Conservation (phyloP, 2,888 invertebrate species). For the Orchestes rusci region DNA sequence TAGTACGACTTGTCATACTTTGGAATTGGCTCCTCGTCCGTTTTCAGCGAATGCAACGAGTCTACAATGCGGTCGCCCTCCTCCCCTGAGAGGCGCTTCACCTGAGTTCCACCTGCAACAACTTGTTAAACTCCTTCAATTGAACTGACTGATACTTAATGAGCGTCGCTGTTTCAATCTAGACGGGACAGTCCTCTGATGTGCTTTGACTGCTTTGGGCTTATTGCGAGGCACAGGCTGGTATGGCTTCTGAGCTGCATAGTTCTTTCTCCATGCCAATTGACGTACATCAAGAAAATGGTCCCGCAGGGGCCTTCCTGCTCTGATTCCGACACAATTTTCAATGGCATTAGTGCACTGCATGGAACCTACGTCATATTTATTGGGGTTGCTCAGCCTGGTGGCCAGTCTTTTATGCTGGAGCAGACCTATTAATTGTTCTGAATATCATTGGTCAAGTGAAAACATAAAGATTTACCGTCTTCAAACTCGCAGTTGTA, state of each 20-base stretch:
- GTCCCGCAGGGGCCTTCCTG: slow-evolving; percentile 41
- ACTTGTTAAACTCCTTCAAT: no score
- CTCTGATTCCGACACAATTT: slow-evolving; percentile 39
- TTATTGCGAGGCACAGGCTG: slow-evolving; percentile 30
- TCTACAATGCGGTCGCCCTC: slow-evolving; percentile 28
- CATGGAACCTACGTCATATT: slow-evolving; percentile 42
- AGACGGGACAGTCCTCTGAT: not conserved
- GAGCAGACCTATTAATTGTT: slow-evolving; percentile 30
- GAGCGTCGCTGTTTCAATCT: slow-evolving; percentile 34
- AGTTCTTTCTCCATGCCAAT: slow-evolving; percentile 39
- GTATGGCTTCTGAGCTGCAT: slow-evolving; percentile 34
- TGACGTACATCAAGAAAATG: slow-evolving; percentile 41
- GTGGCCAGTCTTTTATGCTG: slow-evolving; percentile 35
- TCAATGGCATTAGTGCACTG: slow-evolving; percentile 42
- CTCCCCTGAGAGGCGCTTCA: not conserved
- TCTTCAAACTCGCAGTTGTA: slow-evolving; percentile 41
- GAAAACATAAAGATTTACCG: slow-evolving; percentile 40
- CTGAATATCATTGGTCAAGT: slow-evolving; percentile 35
- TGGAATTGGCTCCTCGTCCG: slow-evolving; percentile 34
- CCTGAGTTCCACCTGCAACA: no score
- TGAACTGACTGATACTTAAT: no score
- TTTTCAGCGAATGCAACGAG: slow-evolving; percentile 35
- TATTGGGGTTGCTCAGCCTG: slow-evolving; percentile 39
- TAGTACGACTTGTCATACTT: slow-evolving; percentile 32
- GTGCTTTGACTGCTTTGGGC: slow-evolving; percentile 22